Base-by-base conservation (phyloP, 2,888 invertebrate genomes). In the Phlogophora meticulosa region DNA sequence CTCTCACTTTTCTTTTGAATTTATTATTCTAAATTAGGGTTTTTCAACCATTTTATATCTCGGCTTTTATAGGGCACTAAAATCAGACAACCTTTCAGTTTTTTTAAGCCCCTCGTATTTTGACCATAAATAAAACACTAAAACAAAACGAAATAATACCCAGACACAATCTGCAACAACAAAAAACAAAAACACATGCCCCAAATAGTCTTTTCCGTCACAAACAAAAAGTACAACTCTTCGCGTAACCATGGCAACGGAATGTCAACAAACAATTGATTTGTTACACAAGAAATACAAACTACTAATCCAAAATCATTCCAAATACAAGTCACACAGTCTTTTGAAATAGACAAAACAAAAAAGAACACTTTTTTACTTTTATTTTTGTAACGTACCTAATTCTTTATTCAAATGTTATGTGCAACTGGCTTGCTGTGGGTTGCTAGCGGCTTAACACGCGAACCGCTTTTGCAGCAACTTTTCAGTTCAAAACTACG, bases 401-500 rank as follows among this genome's bases (percentile, higher is more conserved):
- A 58, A 65, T 67, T 69, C 55, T 63, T 53, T 74, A 79, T 74
- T 79, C 87, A 90, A 92, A 86, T 79, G 94, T 95, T 94, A 76
- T 51, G 74, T 55, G 84, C 88, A 78, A 63, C 93, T 92, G 93
- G 59, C 83, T 82, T 87, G 86, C 89, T 88, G 91, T 91, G 90
- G 91, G 81, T 85, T 89, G 89, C 85, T 88, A 86, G 84, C 82
- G 86, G 84, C 85, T 84, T 85, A 85, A 88, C 95, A 95, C 95
- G 94, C 95, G 90, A 94, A 89, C 90, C 88, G 86, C 86, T 86
- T 89, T 88, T 89, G 91, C 93, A 91, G 84, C 89, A 88, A 88
- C 84, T 92, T 92, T 94, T 91, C 94, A 95, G 94, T 94, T 91
- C 77, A 88, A 91, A 92, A 89, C 88, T 85, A 90, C 88, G 89